These are phyloP conservation scores for Schizopygopsis malacanthus DNA, from an alignment of 2,797 vertebrate species.

Conservation along the genomic window DNA sequence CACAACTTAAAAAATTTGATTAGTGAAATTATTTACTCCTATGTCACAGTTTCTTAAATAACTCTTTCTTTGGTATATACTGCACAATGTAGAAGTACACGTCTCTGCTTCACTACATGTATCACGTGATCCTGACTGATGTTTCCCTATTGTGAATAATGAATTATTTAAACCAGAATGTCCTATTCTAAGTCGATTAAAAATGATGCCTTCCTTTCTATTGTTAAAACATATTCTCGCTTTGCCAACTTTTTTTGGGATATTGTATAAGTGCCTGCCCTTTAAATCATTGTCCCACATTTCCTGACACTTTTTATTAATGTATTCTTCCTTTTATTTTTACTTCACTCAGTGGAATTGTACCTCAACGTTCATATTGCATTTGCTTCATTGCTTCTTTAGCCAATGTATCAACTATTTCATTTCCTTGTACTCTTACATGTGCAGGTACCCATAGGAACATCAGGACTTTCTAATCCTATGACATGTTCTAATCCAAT, in stretches of 20 bases:
- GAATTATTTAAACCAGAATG: constrained; percentile 5
- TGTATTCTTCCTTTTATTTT: too few relatives aligned
- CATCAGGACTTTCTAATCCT: neutral
- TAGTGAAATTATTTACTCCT: too few relatives aligned
- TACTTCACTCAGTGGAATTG: neutral
- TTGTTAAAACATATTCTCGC: neutral
- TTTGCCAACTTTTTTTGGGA: neutral
- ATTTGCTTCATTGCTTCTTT: neutral
- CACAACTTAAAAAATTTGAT: too few relatives aligned
- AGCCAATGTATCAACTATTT: neutral
- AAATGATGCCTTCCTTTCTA: too few relatives aligned
- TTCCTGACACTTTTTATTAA: neutral
- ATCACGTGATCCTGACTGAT: too few relatives aligned
- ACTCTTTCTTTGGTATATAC: too few relatives aligned
- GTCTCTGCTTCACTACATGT: too few relatives aligned
- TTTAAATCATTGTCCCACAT: neutral
- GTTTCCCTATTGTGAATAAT: neutral
- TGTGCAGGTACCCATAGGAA: neutral
- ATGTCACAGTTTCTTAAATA: too few relatives aligned
- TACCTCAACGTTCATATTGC: too few relatives aligned
- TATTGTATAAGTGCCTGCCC: neutral
- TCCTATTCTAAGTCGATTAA: neutral
- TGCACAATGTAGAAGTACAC: too few relatives aligned
- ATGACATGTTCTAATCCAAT: too few relatives aligned
- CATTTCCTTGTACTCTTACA: neutral